Conservation (phyloP, 2,888 invertebrate genomes). For the Cylloceria caligata region DNA sequence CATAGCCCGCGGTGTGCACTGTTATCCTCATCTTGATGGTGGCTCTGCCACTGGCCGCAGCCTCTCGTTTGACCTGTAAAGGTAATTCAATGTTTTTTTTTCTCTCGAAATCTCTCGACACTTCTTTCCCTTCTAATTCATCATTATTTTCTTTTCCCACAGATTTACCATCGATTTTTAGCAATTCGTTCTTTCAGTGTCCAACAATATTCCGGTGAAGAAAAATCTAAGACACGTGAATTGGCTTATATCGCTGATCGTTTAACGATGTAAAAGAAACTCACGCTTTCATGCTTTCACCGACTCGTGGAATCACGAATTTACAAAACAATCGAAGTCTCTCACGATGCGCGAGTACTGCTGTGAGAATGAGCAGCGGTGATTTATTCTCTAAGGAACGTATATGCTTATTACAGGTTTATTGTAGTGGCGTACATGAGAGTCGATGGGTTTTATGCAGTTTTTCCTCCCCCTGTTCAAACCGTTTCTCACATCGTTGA, state of each 20-base stretch:
- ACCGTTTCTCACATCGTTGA: constrained; percentile 17
- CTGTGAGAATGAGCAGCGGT: constrained; percentile 36
- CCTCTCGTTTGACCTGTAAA: constrained; percentile 3
- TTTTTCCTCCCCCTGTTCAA: constrained; percentile 3
- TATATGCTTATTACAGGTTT: constrained; percentile 27
- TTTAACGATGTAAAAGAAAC: constrained; percentile 34
- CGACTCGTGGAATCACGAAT: constrained; percentile 51
- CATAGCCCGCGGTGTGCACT: constrained; percentile 39
- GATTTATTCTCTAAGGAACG: constrained; percentile 49
- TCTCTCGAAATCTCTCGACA: neutral
- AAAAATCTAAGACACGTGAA: neutral
- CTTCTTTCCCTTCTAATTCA: neutral
- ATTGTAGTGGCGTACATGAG: constrained; percentile 29
- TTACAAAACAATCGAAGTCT: constrained; percentile 57
- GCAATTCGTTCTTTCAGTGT: neutral
- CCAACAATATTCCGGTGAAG: neutral
- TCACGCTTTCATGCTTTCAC: constrained; percentile 61
- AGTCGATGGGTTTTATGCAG: constrained; percentile 26
- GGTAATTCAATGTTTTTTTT: neutral
- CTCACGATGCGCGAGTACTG: constrained; percentile 47
- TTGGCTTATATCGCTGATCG: constrained; percentile 6
- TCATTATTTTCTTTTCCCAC: neutral
- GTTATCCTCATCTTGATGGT: constrained; percentile 45
- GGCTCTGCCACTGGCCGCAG: constrained; percentile 17
- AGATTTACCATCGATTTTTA: neutral